Evolutionary conservation across 2,888 invertebrate species (phyloP).

Genomic region (Philopedon plagiatum): DNA sequence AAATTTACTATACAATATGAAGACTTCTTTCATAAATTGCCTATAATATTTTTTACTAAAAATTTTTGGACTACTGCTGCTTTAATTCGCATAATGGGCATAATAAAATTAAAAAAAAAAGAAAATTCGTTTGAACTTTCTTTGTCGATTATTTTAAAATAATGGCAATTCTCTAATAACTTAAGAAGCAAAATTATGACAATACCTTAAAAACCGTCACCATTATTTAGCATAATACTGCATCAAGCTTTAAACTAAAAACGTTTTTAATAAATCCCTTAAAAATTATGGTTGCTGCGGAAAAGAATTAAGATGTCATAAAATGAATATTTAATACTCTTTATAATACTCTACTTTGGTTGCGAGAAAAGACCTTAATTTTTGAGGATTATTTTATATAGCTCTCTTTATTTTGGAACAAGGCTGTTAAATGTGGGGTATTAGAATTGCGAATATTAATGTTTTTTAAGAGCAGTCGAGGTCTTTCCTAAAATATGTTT

Average conservation of each 20-base stretch:
- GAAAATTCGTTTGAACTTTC: no score
- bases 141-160: no score
- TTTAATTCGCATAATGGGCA: no score
- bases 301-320: constrained; percentile 15
- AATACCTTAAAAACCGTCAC: neutral
- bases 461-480: neutral
- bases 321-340: constrained; percentile 18
- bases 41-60: no score
- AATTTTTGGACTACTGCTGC: no score
- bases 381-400: constrained; percentile 12
- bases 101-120: no score
- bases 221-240: neutral
- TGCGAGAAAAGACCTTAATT: constrained; percentile 4
- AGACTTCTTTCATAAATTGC: no score
- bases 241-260: constrained; percentile 12
- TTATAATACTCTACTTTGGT: constrained; percentile 10
- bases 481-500: neutral
- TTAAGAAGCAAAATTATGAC: neutral
- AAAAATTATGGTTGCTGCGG: constrained; percentile 11
- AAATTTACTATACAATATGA: no score
- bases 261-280: constrained; percentile 15
- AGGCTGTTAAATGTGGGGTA: constrained; percentile 12
- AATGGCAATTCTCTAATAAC: neutral
- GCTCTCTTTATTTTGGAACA: neutral
- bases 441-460: constrained; percentile 10